Base-by-base conservation (phyloP, 2,113 vertebrate genomes). In the Gobius niger region DNA sequence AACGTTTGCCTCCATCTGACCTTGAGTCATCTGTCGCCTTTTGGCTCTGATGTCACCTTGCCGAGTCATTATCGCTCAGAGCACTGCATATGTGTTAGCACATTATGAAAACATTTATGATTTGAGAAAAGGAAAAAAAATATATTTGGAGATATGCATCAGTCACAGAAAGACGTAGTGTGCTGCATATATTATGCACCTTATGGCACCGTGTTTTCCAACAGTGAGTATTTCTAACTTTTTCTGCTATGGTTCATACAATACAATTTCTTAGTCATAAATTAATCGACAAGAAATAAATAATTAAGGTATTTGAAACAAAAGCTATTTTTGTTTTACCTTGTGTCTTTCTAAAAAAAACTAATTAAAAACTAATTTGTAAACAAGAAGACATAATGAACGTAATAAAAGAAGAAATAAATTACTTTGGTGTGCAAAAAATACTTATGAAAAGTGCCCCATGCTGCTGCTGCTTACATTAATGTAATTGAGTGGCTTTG, bases 41-140 rank as follows among this genome's bases (percentile, higher is more conserved):
- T 66, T 70, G 74, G 68, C 57, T 59, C 47, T 50, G 18, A 77
- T 67, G 76, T 77, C 73, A 67, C 67, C 62, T 72, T 66, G 47
- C 56, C 41, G 52, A 68, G 68, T 82, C 83, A 81, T 78, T 80
- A 74, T 62, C 69, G 12, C 74, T 65, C 40, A 8, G 59, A 51
- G 18, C 11, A 47, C 44, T 46, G 64, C 78, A 69, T 73, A 73
- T 75, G 75, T 76, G 72, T 78, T 66, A 61, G 60, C 74, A 73
- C 65, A 87, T 87, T 86, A 81, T 52, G 51, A 82, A 87, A 81
- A 83, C 75, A 90, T 87, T 86, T 80, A 86, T 84, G 77, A 84
- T 73, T 74, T 77, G 82, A 69, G 77, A 80, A 83, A 85, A 68
- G 65, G 70, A 65, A 68, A 68, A 67, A 57, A 11, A 5, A 6